phyloP scores from a whole-genome alignment of 2,888 invertebrate species.

The Dendrolimus pini region DNA sequence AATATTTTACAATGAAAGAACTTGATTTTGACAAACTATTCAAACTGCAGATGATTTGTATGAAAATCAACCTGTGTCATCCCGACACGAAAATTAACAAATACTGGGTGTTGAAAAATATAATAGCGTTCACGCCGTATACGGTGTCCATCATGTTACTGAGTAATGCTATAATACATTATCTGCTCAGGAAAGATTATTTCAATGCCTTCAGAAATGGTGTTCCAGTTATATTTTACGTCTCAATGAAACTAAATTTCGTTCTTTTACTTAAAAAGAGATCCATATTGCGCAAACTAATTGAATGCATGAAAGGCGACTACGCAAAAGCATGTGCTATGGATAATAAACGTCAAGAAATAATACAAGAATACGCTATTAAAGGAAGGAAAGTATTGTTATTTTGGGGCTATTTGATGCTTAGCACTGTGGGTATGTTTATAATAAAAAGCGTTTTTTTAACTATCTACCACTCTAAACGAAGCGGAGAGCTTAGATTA shows the following conservation, averaged over 20 bases:
- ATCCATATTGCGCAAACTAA: not conserved
- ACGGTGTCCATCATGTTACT: not conserved
- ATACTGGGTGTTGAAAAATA: constrained; percentile 4
- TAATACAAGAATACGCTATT: not conserved
- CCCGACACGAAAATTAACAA: constrained; percentile 6
- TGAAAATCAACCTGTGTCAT: constrained; percentile 4
- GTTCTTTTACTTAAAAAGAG: not conserved
- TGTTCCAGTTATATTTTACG: not conserved
- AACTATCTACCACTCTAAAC: not conserved
- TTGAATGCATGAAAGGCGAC: not conserved
- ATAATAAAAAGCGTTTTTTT: not conserved
- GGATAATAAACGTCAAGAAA: not conserved
- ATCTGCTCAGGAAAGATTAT: not conserved
- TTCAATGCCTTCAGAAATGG: not conserved
- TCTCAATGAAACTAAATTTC: not conserved
- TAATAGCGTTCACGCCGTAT: not conserved
- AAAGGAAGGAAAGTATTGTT: not conserved
- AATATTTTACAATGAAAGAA: not conserved
- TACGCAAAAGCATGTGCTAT: not conserved
- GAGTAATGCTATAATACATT: not conserved
- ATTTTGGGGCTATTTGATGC: not conserved
- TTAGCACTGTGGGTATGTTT: not conserved
- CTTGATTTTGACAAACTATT: constrained; percentile 5
- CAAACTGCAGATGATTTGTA: not conserved
- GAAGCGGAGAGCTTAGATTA: not conserved